Percentiles rank a stretch among this genome's conserved stretches.
Evolutionary conservation across 1,140 invertebrate genomes (phyloP).

Genomic region (Euglossa dilemma): DNA sequence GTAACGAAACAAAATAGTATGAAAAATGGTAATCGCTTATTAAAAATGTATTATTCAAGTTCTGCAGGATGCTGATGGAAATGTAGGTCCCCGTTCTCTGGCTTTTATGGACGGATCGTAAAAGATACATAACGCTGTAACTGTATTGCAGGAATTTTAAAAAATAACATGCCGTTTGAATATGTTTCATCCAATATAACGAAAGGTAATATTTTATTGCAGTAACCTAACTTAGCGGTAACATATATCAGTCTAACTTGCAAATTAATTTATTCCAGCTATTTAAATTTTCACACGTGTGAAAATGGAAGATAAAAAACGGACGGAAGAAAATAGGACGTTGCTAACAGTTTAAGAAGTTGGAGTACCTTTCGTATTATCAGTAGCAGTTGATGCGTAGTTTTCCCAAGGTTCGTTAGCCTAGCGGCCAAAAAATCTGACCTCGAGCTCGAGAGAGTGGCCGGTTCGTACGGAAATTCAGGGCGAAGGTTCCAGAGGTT

Average conservation of each 20-base stretch:
- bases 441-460: neutral
- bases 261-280: too few relatives aligned
- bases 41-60: conserved; percentile 13
- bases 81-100: conserved; percentile 1
- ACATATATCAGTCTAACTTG: too few relatives aligned
- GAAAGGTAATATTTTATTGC: too few relatives aligned
- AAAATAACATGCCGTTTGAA: neutral
- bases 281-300: too few relatives aligned
- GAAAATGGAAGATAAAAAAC: neutral
- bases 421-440: neutral
- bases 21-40: conserved; percentile 8
- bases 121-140: neutral
- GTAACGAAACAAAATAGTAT: neutral
- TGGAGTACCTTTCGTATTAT: neutral
- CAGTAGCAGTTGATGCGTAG: neutral
- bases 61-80: neutral
- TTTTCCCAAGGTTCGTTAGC: neutral
- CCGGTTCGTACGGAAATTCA: conserved; percentile 50
- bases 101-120: neutral
- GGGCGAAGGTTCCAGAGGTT: conserved; percentile 57
- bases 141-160: neutral
- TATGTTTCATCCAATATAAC: too few relatives aligned
- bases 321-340: neutral
- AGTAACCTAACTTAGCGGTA: too few relatives aligned
- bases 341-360: neutral